Evolutionary conservation across 2,888 invertebrate species (phyloP).

Genomic region (Pandemis corylana): DNA sequence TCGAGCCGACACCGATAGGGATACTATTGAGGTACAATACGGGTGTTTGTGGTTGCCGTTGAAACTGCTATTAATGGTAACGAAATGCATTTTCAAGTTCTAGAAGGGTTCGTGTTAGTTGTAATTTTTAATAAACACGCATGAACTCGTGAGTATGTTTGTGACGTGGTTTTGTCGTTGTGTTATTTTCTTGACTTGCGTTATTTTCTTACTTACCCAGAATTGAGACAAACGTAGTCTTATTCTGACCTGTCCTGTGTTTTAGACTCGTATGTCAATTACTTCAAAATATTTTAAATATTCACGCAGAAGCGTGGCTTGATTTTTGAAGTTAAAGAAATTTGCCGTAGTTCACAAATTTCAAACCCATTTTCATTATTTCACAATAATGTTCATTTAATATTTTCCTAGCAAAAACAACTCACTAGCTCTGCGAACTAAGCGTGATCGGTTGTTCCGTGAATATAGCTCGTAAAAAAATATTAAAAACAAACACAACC

Average conservation of each 20-base stretch:
- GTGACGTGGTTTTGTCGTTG: too few relatives aligned
- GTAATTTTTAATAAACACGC: too few relatives aligned
- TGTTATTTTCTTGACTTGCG: too few relatives aligned
- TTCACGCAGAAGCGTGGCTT: too few relatives aligned
- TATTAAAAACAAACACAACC: slow-evolving; percentile 25
- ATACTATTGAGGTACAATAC: slow-evolving; percentile 27
- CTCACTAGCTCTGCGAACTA: not conserved
- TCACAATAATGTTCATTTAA: not conserved
- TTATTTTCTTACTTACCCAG: too few relatives aligned
- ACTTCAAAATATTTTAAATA: too few relatives aligned
- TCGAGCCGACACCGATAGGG: slow-evolving; percentile 50
- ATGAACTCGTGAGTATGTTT: too few relatives aligned
- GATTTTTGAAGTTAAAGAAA: not conserved
- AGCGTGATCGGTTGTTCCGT: slow-evolving; percentile 17
- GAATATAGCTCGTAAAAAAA: slow-evolving; percentile 36
- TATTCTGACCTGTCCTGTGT: too few relatives aligned
- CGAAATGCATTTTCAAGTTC: not conserved
- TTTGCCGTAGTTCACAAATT: not conserved
- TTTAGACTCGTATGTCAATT: too few relatives aligned
- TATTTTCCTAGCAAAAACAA: not conserved
- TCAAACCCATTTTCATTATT: not conserved
- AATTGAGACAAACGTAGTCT: too few relatives aligned
- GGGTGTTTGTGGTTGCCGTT: slow-evolving; percentile 28
- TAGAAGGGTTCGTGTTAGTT: too few relatives aligned
- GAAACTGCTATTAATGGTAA: slow-evolving; percentile 8